These are phyloP conservation scores for Listronotus bonariensis DNA, from an alignment of 1,140 invertebrate genomes.

Conservation along the genomic window DNA sequence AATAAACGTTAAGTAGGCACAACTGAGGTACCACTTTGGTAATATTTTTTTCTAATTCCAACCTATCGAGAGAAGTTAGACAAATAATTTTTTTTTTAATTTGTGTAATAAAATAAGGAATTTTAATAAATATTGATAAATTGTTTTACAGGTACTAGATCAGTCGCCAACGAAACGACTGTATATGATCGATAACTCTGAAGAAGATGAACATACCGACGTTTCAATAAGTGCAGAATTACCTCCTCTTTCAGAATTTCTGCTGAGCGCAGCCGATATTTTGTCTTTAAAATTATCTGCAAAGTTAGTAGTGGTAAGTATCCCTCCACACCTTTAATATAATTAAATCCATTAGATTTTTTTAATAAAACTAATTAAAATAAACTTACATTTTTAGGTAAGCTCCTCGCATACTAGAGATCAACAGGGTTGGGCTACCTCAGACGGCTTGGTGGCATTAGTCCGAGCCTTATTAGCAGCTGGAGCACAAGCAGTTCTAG, in stretches of 20 bases:
- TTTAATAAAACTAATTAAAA: constrained; percentile 6
- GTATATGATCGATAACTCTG: constrained; percentile 50
- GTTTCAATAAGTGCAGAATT: constrained; percentile 68
- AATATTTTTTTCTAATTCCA: too few relatives aligned
- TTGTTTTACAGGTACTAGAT: constrained; percentile 60
- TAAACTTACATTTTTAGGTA: constrained; percentile 35
- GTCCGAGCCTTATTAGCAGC: constrained; percentile 81
- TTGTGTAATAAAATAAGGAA: too few relatives aligned
- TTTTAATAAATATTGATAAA: too few relatives aligned
- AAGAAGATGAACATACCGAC: constrained; percentile 56
- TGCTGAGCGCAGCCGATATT: constrained; percentile 84
- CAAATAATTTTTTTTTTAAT: too few relatives aligned
- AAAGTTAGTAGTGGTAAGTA: constrained; percentile 79
- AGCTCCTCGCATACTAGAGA: constrained; percentile 68
- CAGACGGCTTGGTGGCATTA: constrained; percentile 81
- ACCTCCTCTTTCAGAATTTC: constrained; percentile 83
- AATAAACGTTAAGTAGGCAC: too few relatives aligned
- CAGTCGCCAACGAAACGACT: constrained; percentile 55
- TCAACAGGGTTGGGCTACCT: constrained; percentile 64
- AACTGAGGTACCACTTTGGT: too few relatives aligned
- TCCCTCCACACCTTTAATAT: too few relatives aligned
- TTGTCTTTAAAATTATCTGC: constrained; percentile 82
- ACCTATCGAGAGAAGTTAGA: too few relatives aligned
- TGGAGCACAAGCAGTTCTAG: constrained; percentile 87
- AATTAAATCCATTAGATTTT: too few relatives aligned